Conservation (phyloP, 2,113 vertebrate species). For the Eulacestoma nigropectus region DNA sequence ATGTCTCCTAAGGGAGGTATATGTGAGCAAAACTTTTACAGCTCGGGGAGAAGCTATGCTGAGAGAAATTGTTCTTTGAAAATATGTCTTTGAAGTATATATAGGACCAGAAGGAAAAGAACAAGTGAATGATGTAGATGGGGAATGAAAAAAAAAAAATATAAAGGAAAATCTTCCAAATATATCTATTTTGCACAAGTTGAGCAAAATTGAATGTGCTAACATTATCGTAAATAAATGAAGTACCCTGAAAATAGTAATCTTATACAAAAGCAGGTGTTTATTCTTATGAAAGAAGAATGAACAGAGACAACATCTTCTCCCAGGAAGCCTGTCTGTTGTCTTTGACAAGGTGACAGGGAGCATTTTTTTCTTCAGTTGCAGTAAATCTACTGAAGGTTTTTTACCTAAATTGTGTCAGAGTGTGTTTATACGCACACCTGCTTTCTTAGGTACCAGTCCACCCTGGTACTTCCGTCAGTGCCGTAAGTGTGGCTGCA, state of each 20-base stretch:
- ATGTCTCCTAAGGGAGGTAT: not conserved
- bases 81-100: constrained; percentile 25
- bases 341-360: not conserved
- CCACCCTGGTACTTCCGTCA: not conserved
- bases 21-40: constrained; percentile 20
- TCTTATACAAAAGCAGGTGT: not conserved
- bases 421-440: not conserved
- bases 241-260: not conserved
- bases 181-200: not conserved
- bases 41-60: not conserved
- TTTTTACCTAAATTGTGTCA: not conserved
- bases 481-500: not conserved
- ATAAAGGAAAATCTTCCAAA: not conserved
- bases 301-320: not conserved
- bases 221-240: not conserved
- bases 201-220: not conserved
- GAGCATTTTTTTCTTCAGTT: not conserved
- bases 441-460: not conserved
- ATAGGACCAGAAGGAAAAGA: constrained; percentile 21
- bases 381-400: not conserved
- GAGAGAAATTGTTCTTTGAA: constrained; percentile 23
- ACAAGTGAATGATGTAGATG: not conserved
- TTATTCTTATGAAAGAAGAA: not conserved
- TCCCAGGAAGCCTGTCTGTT: not conserved
- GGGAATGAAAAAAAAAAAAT: not conserved